Evolutionary conservation across 2,888 invertebrate genomes (phyloP).

Genomic region (Eupithecia subfuscata): DNA sequence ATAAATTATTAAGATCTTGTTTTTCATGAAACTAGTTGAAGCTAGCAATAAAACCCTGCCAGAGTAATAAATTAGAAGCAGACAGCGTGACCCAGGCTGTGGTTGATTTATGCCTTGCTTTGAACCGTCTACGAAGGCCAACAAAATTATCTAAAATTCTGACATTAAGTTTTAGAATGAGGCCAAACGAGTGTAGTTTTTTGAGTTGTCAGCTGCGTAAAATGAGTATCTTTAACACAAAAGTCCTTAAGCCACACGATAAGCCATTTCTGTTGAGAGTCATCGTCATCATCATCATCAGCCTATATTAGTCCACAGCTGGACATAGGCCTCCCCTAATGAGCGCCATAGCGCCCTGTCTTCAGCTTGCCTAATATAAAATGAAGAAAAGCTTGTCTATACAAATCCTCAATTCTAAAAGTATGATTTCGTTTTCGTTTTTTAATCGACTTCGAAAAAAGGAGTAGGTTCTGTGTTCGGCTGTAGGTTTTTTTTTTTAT

Average conservation of each 20-base stretch:
- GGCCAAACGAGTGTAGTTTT: neutral
- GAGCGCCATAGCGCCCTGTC: too few relatives aligned
- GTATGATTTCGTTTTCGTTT: too few relatives aligned
- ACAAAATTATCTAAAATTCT: neutral
- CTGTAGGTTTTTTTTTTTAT: too few relatives aligned
- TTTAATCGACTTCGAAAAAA: too few relatives aligned
- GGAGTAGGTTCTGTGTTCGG: too few relatives aligned
- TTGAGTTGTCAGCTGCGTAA: neutral
- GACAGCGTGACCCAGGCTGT: constrained; percentile 19
- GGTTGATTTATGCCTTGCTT: constrained; percentile 26
- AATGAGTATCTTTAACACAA: neutral
- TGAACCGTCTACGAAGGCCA: constrained; percentile 6
- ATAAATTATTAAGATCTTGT: constrained; percentile 13
- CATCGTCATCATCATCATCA: too few relatives aligned
- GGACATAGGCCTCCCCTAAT: too few relatives aligned
- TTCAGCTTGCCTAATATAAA: too few relatives aligned
- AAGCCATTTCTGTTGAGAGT: too few relatives aligned
- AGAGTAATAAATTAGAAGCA: constrained; percentile 45
- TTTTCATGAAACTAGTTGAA: constrained; percentile 18
- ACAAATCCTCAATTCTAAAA: too few relatives aligned
- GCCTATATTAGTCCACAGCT: too few relatives aligned
- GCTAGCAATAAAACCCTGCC: constrained; percentile 42
- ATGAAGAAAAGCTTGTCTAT: too few relatives aligned
- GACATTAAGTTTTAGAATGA: neutral
- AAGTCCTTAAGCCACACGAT: neutral